phyloP scores from a whole-genome alignment of 2,797 vertebrate species.

The Thalassophryne amazonica region DNA sequence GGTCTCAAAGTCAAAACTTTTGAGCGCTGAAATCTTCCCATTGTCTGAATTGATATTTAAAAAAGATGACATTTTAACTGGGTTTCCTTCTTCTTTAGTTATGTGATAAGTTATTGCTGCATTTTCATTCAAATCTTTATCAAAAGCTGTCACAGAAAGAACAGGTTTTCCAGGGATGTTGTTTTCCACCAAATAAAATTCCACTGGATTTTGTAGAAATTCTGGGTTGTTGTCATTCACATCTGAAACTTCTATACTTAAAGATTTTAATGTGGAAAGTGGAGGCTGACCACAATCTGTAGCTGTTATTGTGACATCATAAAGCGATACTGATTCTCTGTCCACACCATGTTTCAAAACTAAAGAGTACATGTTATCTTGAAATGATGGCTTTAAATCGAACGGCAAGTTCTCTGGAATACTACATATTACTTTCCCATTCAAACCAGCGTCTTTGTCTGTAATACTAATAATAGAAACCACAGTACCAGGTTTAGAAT shows the following conservation, averaged over 20 bases:
- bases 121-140: constrained; percentile 80
- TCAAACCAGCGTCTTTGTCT: constrained; percentile 53
- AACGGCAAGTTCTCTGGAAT: constrained; percentile 49
- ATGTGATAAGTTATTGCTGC: constrained; percentile 77
- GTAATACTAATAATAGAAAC: constrained; percentile 59
- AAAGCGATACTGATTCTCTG: constrained; percentile 51
- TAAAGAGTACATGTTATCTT: constrained; percentile 62
- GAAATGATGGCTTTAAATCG: constrained; percentile 58
- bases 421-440: constrained; percentile 51
- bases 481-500: constrained; percentile 53
- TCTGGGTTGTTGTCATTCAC: constrained; percentile 70
- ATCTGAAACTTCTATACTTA: constrained; percentile 62
- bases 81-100: constrained; percentile 8
- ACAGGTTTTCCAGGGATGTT: constrained; percentile 60
- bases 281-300: constrained; percentile 64
- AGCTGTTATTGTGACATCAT: constrained; percentile 62
- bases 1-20: constrained; percentile 57
- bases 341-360: constrained; percentile 51
- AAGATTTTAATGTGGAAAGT: constrained; percentile 36
- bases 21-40: constrained; percentile 21
- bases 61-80: constrained; percentile 16
- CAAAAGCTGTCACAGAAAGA: constrained; percentile 69
- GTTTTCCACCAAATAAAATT: constrained; percentile 71
- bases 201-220: constrained; percentile 55
- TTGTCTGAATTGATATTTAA: constrained; percentile 42